phyloP scores from a whole-genome alignment of 2,888 invertebrate genomes.

The Euclidia mi region DNA sequence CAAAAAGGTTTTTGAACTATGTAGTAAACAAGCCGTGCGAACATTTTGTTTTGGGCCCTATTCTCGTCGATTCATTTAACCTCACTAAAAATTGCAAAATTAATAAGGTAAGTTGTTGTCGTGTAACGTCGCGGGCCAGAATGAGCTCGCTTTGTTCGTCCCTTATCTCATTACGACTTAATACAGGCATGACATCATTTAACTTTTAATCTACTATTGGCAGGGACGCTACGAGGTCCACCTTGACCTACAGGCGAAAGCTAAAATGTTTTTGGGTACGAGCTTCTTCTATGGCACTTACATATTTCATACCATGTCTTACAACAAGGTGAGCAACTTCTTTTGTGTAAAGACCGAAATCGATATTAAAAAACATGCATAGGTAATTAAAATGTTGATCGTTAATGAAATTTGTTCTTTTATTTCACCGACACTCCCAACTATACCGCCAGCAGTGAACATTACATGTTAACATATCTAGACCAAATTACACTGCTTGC shows the following conservation, averaged over 20 bases:
- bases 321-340: conserved; percentile 74
- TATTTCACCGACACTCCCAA: no score
- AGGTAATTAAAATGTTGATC: background rate
- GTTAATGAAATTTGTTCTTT: background rate
- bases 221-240: conserved; percentile 79
- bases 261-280: conserved; percentile 70
- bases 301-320: conserved; percentile 70
- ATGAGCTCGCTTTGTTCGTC: no score
- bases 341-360: conserved; percentile 67
- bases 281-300: conserved; percentile 81
- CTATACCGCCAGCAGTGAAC: no score
- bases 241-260: conserved; percentile 68
- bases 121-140: conserved; percentile 14
- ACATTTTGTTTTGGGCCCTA: conserved; percentile 81
- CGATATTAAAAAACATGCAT: conserved; percentile 51
- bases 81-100: conserved; percentile 74
- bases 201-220: conserved; percentile 51
- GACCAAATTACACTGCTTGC: no score
- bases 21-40: conserved; percentile 77
- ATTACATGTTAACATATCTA: no score
- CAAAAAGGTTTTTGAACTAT: conserved; percentile 77
- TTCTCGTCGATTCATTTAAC: conserved; percentile 73
- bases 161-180: conserved; percentile 10
- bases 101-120: conserved; percentile 68
- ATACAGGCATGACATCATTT: conserved; percentile 19